These are phyloP conservation scores for Microtus obscurus DNA, from an alignment of 2,797 vertebrate species.

Conservation along the genomic window DNA sequence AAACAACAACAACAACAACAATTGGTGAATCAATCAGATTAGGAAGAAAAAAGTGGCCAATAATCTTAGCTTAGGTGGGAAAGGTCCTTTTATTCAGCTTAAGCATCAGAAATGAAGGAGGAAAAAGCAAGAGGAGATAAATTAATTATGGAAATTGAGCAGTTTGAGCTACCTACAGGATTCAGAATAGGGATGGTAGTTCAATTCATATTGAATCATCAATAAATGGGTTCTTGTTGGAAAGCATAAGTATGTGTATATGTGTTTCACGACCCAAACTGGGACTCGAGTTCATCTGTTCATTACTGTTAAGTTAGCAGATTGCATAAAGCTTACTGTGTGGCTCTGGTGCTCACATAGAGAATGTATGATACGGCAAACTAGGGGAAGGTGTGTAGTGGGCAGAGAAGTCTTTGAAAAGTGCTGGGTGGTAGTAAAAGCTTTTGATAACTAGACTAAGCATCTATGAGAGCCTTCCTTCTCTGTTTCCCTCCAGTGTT, in stretches of 20 bases:
- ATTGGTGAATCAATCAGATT: background rate
- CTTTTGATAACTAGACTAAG: conserved; percentile 44
- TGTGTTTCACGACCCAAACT: background rate
- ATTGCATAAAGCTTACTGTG: background rate
- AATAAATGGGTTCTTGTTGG: conserved; percentile 14
- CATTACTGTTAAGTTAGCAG: background rate
- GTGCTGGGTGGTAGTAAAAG: conserved; percentile 43
- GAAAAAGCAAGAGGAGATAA: background rate
- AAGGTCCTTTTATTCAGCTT: background rate
- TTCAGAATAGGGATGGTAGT: conserved; percentile 9
- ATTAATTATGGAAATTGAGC: background rate
- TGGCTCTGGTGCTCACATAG: background rate
- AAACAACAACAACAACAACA: background rate
- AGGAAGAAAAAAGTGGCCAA: background rate
- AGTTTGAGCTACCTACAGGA: background rate
- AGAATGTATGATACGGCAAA: background rate
- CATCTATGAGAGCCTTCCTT: conserved; percentile 54
- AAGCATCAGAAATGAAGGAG: background rate
- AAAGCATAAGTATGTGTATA: background rate
- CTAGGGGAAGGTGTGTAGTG: background rate
- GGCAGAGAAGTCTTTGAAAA: background rate
- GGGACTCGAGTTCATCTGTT: background rate
- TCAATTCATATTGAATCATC: conserved; percentile 3
- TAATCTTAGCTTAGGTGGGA: background rate
- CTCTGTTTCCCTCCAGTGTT: conserved; percentile 72